phyloP scores from a whole-genome alignment of 2,113 vertebrate species.

The Eupsittula cactorum region DNA sequence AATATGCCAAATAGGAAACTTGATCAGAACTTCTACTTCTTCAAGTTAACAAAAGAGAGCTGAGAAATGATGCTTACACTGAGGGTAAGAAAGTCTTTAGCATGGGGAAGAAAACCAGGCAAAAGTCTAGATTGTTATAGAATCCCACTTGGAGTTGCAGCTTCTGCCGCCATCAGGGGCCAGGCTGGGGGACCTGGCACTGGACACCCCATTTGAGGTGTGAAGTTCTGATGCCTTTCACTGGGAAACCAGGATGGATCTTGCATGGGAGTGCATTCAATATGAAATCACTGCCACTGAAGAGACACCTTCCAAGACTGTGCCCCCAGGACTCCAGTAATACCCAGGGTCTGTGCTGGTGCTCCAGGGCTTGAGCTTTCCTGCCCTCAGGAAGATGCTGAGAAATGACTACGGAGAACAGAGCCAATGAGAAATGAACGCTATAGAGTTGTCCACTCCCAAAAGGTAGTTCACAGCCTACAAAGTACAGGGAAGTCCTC shows the following conservation, averaged over 20 bases:
- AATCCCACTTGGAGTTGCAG: not conserved
- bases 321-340: accelerated
- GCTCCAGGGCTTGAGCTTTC: not conserved
- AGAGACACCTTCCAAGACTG: not conserved
- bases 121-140: not conserved
- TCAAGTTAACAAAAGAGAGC: not conserved
- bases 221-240: not conserved
- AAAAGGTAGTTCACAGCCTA: not conserved
- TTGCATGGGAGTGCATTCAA: not conserved
- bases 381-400: conserved; percentile 20
- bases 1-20: not conserved
- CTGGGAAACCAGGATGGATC: not conserved
- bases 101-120: not conserved
- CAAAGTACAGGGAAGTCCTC: not conserved
- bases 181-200: not conserved
- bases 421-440: conserved; percentile 26
- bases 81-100: not conserved
- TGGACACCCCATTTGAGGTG: accelerated
- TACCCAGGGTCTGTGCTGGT: not conserved
- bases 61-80: not conserved
- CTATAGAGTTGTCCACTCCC: conserved; percentile 15
- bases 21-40: not conserved
- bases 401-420: not conserved
- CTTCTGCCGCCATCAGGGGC: not conserved
- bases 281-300: not conserved